Conservation (phyloP, 1,140 invertebrate species). For the Magallana gigas region DNA sequence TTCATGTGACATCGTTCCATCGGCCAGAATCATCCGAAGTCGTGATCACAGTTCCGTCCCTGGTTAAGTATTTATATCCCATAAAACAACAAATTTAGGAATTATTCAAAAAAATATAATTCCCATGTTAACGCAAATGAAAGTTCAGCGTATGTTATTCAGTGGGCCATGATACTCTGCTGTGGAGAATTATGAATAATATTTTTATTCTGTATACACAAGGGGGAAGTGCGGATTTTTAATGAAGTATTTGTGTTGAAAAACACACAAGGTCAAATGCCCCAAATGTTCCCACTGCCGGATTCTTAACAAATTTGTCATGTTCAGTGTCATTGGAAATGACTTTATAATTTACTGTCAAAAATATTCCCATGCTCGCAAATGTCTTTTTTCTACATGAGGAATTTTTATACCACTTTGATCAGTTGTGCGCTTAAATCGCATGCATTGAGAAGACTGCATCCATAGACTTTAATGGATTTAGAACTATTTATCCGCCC, state of each 20-base stretch:
- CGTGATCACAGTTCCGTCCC: background rate
- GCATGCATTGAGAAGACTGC: conserved; percentile 39
- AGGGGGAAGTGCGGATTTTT: background rate
- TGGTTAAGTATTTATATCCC: background rate
- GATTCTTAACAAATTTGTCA: conserved; percentile 34
- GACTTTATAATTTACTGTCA: conserved; percentile 35
- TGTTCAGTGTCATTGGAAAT: conserved; percentile 31
- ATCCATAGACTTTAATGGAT: conserved; percentile 44
- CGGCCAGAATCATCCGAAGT: background rate
- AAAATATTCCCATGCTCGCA: conserved; percentile 31
- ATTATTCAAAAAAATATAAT: conserved; percentile 10
- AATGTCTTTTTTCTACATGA: conserved; percentile 36
- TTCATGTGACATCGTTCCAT: background rate
- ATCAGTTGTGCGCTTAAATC: conserved; percentile 50
- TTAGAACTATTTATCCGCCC: conserved; percentile 43
- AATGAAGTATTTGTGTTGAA: background rate
- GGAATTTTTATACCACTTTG: conserved; percentile 41
- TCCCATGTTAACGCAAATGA: background rate
- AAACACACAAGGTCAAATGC: conserved; percentile 21
- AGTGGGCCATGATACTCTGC: background rate
- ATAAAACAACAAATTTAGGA: conserved; percentile 2
- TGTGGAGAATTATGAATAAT: conserved; percentile 1
- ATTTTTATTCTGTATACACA: background rate
- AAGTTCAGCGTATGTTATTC: background rate
- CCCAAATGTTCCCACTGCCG: background rate